Conservation (phyloP, 2,888 invertebrate species). For the Eucriotettix oculatus region DNA sequence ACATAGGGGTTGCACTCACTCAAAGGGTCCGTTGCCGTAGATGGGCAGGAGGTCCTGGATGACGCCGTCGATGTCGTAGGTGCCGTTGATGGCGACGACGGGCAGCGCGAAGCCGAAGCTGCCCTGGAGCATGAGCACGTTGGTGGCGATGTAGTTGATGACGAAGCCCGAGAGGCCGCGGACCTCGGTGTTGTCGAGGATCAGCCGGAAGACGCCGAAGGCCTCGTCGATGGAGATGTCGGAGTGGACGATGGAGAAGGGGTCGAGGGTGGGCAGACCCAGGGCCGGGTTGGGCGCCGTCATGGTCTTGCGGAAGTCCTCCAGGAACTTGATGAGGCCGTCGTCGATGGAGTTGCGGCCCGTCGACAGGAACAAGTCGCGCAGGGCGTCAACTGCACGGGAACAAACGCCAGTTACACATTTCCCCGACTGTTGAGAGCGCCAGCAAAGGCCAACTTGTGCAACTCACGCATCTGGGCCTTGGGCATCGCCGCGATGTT, state of each 20-base stretch:
- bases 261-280: conserved; percentile 15
- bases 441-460: too few species aligned
- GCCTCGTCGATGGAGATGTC: conserved; percentile 11
- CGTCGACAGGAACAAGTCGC: too few species aligned
- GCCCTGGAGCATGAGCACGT: conserved; percentile 7
- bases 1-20: conserved; percentile 1
- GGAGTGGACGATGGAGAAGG: conserved; percentile 7
- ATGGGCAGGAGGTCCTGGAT: conserved; percentile 12
- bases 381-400: too few species aligned
- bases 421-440: too few species aligned
- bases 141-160: conserved; percentile 1
- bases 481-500: too few species aligned
- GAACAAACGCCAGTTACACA: too few species aligned
- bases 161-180: conserved; percentile 11
- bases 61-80: conserved; percentile 10
- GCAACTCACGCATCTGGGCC: too few species aligned
- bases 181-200: neutral
- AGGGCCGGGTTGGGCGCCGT: conserved; percentile 11
- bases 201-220: neutral
- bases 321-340: too few species aligned
- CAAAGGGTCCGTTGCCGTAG: conserved; percentile 13
- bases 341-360: too few species aligned
- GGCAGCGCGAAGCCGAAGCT: conserved; percentile 10
- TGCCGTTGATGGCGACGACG: conserved; percentile 4
- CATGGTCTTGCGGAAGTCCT: conserved; percentile 9